These are phyloP conservation scores for Dendrocincla tyrannina DNA, from an alignment of 2,797 vertebrate species.

Conservation along the genomic window DNA sequence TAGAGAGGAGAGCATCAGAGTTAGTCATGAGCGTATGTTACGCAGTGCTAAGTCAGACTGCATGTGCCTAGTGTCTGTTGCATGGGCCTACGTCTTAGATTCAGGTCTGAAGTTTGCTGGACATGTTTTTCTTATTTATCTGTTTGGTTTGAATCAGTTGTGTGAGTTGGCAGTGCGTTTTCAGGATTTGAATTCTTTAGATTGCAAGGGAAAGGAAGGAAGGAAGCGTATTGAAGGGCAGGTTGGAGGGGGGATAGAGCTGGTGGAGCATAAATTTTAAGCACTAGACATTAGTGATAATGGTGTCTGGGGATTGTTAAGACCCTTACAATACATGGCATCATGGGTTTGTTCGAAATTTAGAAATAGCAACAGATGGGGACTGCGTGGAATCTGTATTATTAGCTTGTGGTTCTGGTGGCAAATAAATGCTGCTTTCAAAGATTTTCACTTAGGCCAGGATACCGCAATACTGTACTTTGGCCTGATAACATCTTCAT, in stretches of 20 bases:
- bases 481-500: constrained; percentile 48
- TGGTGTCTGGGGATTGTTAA: not conserved
- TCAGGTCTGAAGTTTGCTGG: not conserved
- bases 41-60: not conserved
- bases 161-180: not conserved
- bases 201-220: not conserved
- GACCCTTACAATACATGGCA: not conserved
- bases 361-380: not conserved
- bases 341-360: not conserved
- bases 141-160: not conserved
- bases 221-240: not conserved
- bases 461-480: constrained; percentile 42
- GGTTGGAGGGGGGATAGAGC: not conserved
- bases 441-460: constrained; percentile 29
- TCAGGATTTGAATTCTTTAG: not conserved
- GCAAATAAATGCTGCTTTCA: constrained; percentile 37
- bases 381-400: not conserved
- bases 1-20: not conserved
- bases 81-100: not conserved
- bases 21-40: not conserved
- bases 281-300: not conserved
- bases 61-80: fast-evolving
- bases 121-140: not conserved
- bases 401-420: constrained; percentile 56
- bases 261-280: not conserved